Evolutionary conservation across 2,113 vertebrate species (phyloP).

Genomic region (Myxocyprinus asiaticus): DNA sequence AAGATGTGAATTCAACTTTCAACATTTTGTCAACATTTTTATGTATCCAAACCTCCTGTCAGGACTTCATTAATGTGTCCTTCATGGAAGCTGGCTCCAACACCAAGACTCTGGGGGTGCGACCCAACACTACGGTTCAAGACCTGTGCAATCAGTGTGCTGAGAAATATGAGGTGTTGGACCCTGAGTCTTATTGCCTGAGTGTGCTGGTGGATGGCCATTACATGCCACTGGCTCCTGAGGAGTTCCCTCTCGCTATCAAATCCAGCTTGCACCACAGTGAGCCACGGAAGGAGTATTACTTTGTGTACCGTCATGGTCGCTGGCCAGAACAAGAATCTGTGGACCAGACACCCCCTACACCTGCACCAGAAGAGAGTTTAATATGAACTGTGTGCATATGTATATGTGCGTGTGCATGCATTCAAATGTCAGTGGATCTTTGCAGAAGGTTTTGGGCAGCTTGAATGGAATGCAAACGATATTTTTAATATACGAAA

Average conservation of each 20-base stretch:
- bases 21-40: too few relatives aligned
- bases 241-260: conserved; percentile 83
- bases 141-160: conserved; percentile 85
- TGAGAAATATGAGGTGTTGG: conserved; percentile 82
- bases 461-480: not conserved
- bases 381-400: conserved; percentile 34
- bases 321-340: conserved; percentile 53
- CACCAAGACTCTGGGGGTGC: conserved; percentile 84
- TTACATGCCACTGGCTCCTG: conserved; percentile 73
- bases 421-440: not conserved
- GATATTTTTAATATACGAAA: conserved; percentile 1
- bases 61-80: conserved; percentile 94
- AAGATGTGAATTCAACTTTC: too few relatives aligned
- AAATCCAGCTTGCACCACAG: conserved; percentile 82
- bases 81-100: conserved; percentile 80
- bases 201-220: conserved; percentile 81
- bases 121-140: conserved; percentile 74
- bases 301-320: conserved; percentile 86
- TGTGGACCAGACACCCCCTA: not conserved
- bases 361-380: conserved; percentile 29
- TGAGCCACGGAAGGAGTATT: conserved; percentile 82
- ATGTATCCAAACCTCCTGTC: not conserved
- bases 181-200: conserved; percentile 75
- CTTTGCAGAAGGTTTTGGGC: not conserved
- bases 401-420: not conserved